phyloP scores from a whole-genome alignment of 2,888 invertebrate genomes.

The Nemoura dubitans region DNA sequence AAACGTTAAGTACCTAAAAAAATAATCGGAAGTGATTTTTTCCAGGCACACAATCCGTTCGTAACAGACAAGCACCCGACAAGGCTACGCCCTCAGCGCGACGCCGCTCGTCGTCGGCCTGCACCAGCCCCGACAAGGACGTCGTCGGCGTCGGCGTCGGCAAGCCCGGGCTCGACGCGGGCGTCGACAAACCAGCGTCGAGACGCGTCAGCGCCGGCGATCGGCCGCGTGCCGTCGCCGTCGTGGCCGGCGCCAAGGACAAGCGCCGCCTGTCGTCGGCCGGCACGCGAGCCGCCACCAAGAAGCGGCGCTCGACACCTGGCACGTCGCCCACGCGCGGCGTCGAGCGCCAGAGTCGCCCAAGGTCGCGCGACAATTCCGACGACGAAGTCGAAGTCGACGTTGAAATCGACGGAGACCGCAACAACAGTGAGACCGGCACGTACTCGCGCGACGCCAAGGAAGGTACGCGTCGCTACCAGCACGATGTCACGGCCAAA shows the following conservation, averaged over 20 bases:
- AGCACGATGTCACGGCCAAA: slow-evolving; percentile 7
- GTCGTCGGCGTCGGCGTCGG: neutral
- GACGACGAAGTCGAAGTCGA: slow-evolving; percentile 27
- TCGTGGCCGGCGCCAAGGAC: slow-evolving; percentile 47
- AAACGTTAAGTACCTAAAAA: no score
- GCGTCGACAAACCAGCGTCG: slow-evolving; percentile 20
- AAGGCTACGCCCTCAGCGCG: slow-evolving; percentile 31
- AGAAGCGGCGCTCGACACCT: slow-evolving; percentile 56
- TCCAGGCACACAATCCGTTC: no score
- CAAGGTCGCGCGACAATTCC: slow-evolving; percentile 49
- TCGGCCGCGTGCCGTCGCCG: slow-evolving; percentile 40
- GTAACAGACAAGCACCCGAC: slow-evolving; percentile 39
- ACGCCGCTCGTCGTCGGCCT: slow-evolving; percentile 26
- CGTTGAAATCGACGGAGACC: neutral
- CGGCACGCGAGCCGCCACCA: slow-evolving; percentile 50
- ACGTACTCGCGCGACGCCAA: slow-evolving; percentile 1
- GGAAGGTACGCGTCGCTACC: slow-evolving; percentile 19
- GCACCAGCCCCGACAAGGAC: slow-evolving; percentile 35
- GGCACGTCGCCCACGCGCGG: slow-evolving; percentile 63
- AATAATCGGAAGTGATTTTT: no score
- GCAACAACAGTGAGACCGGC: neutral
- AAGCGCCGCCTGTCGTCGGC: slow-evolving; percentile 51
- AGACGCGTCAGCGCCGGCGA: slow-evolving; percentile 47
- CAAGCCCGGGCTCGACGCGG: neutral
- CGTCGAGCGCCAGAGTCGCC: slow-evolving; percentile 50